Evolutionary conservation across 1,140 invertebrate species (phyloP), one percentile per base, ranked within the genome.

Genomic region (Lucilia cuprina): DNA sequence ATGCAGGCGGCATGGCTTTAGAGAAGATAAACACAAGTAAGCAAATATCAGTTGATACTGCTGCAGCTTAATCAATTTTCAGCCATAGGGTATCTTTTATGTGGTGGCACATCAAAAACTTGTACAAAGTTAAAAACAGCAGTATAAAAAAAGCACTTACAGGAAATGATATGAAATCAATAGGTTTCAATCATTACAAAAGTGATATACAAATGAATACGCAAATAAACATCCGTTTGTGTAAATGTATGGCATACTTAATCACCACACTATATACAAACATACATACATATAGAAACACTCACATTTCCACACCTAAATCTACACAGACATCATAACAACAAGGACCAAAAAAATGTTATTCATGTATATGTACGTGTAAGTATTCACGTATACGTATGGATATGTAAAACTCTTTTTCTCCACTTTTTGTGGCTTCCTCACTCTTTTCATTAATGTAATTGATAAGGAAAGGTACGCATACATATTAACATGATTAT

Each of bases 161-260:
- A 34, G 82, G 25, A 83, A 47, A 83, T 65, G 50, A 34, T 50
- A 82, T 82, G 55, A 82, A 55, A 60, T 60, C 30, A 65, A 74
- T 83, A 83, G 25, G 19, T 21, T 80, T 80, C 77, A 80, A 49
- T 80, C 77, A 80, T 47, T 47, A 78, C n/a, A 78, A 47, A 78
- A 47, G 75, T 47, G 34, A 83, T 83, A 83, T 83, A 55, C 35
- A 83, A 83, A 83, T 83, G 21, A 65, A 41, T 65, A 83, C 41
- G 41, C 41, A 80, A 80, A 21, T 41, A 80, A 80, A 49, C 77
- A 80, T 49, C 41, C 41, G 41, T 50, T 78, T 49, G 21, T 21
- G 17, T 80, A 49, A 4, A 13, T 55, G 30, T n/a, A n/a, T 35
- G 74, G 74, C 30, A 77, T 77, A 41, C 74, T 77, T 77, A 77